Evolutionary conservation across 2,797 vertebrate species (phyloP).

Genomic region (Tolypeutes matacus): DNA sequence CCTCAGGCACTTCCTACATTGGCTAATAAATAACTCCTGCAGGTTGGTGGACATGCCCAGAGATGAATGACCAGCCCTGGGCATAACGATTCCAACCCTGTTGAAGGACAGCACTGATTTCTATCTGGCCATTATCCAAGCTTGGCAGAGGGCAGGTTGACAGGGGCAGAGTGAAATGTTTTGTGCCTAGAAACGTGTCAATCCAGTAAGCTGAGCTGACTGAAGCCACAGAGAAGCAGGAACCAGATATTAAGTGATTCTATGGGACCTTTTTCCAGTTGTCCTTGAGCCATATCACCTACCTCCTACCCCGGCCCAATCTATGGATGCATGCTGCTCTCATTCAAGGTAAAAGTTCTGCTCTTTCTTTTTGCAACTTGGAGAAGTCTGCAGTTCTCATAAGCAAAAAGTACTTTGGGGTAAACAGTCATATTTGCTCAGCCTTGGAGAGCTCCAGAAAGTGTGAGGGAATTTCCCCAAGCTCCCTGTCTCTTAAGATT

Average conservation of each 20-base stretch:
- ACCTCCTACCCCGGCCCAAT: neutral
- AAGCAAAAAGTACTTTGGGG: neutral
- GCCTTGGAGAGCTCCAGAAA: slow-evolving; percentile 30
- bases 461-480: neutral
- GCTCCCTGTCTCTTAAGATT: slow-evolving; percentile 45
- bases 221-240: neutral
- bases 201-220: neutral
- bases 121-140: neutral
- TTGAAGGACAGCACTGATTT: neutral
- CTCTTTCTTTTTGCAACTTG: slow-evolving; percentile 32
- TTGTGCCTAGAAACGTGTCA: neutral
- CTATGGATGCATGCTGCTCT: neutral
- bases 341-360: slow-evolving; percentile 3
- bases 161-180: neutral
- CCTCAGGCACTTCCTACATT: neutral
- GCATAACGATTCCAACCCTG: neutral
- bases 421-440: slow-evolving; percentile 8
- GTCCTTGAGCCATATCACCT: neutral
- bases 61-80: neutral
- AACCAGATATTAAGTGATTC: neutral
- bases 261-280: neutral
- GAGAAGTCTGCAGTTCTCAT: neutral
- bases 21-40: neutral
- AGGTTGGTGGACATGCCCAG: neutral
- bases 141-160: neutral